These are phyloP conservation scores for Caerostris extrusa DNA, from an alignment of 1,140 invertebrate genomes.

Conservation along the genomic window DNA sequence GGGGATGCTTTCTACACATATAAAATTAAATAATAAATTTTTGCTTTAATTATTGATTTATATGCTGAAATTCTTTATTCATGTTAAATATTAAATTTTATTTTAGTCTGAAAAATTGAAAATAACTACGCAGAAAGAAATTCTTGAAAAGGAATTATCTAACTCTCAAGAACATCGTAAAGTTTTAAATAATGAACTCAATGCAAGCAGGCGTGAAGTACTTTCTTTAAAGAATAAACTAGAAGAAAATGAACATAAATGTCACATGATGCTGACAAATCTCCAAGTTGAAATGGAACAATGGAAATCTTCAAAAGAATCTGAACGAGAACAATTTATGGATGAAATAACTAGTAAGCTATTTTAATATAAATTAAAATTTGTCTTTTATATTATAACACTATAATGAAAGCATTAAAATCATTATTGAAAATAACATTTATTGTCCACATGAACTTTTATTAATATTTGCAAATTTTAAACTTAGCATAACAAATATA, in stretches of 20 bases:
- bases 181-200: constrained; percentile 60
- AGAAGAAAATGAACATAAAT: constrained; percentile 65
- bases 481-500: not conserved
- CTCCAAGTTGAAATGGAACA: constrained; percentile 54
- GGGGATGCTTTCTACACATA: no score
- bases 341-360: constrained; percentile 66
- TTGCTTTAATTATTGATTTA: no score
- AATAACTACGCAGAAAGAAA: constrained; percentile 35
- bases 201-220: constrained; percentile 7
- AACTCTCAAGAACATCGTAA: constrained; percentile 70
- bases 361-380: not conserved
- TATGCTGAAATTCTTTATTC: no score
- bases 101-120: constrained; percentile 66
- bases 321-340: constrained; percentile 40
- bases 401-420: not conserved
- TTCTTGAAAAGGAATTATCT: constrained; percentile 47
- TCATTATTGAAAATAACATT: no score
- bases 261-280: constrained; percentile 10
- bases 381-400: not conserved
- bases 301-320: constrained; percentile 44
- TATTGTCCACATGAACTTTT: no score
- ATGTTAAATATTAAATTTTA: not conserved
- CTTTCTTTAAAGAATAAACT: constrained; percentile 11
- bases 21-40: no score
- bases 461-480: no score